These are phyloP conservation scores for Sapajus apella DNA, from an alignment of 2,113 vertebrate species.

Conservation along the genomic window DNA sequence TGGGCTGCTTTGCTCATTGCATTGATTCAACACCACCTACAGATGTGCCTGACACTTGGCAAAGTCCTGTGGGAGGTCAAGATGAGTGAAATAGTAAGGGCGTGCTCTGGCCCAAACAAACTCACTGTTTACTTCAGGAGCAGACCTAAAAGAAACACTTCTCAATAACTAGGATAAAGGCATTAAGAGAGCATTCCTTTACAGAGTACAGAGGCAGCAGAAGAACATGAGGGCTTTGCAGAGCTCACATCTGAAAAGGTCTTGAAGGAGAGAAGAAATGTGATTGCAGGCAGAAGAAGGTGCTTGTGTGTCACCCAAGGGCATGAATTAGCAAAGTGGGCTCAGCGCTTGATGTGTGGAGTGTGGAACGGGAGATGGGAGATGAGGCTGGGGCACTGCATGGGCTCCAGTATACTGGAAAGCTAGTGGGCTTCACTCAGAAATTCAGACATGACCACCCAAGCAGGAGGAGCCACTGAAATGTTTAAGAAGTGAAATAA, in stretches of 20 bases:
- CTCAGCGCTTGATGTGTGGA: rapidly evolving
- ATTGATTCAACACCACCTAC: neutral
- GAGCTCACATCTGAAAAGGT: neutral
- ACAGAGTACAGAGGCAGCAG: neutral
- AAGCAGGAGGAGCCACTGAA: neutral
- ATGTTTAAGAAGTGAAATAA: neutral
- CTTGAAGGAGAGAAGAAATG: neutral
- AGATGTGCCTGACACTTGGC: rapidly evolving
- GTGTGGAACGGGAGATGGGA: rapidly evolving
- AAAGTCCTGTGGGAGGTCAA: neutral
- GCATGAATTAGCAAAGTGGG: no score
- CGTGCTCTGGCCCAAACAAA: neutral
- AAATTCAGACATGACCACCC: neutral
- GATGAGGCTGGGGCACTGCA: neutral
- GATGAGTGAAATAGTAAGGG: neutral
- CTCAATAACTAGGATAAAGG: neutral
- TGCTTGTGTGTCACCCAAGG: neutral
- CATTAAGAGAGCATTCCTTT: neutral
- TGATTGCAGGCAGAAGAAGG: neutral
- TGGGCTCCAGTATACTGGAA: neutral
- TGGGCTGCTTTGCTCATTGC: neutral
- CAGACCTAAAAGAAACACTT: neutral
- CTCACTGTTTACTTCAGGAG: neutral
- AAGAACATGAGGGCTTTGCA: neutral
- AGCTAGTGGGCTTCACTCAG: neutral